Evolutionary conservation across 2,888 invertebrate species (phyloP).

Genomic region (Epistrophe grossulariae): DNA sequence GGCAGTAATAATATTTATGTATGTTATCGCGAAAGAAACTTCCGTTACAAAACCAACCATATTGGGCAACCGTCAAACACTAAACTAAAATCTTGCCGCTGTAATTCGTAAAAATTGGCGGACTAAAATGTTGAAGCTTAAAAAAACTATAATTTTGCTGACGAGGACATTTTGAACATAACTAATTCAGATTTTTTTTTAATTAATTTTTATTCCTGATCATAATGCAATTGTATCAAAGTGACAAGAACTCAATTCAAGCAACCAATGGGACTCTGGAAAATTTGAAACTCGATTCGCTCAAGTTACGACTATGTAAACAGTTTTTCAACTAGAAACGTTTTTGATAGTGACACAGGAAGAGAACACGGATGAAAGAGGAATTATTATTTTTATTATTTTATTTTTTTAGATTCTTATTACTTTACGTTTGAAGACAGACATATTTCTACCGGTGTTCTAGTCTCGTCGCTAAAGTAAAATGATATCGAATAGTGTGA

Average conservation of each 20-base stretch:
- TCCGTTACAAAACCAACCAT: constrained; percentile 21
- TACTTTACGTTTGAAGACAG: constrained; percentile 16
- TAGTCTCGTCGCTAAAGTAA: background rate
- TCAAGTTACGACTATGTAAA: constrained; percentile 72
- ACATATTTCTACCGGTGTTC: constrained; percentile 40
- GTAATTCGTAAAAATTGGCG: constrained; percentile 55
- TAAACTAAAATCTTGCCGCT: constrained; percentile 47
- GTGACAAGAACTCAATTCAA: constrained; percentile 8
- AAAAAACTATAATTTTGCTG: constrained; percentile 53
- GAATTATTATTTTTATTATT: constrained; percentile 7
- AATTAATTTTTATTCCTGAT: constrained; percentile 20
- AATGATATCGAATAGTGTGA: constrained; percentile 17
- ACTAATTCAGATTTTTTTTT: constrained; percentile 26
- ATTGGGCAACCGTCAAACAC: constrained; percentile 34
- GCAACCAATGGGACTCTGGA: constrained; percentile 35
- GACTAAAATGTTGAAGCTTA: constrained; percentile 30
- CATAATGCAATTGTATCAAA: constrained; percentile 37
- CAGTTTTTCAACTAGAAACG: constrained; percentile 60
- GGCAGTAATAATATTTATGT: constrained; percentile 16
- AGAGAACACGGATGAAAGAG: constrained; percentile 32
- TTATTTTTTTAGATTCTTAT: constrained; percentile 15
- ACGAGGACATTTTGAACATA: constrained; percentile 36
- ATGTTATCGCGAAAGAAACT: background rate
- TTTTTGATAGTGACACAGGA: constrained; percentile 33
- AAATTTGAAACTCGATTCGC: constrained; percentile 60